Evolutionary conservation across 2,888 invertebrate genomes (phyloP), one percentile per base, ranked within the genome.

Genomic region (Lysandra bellargus): DNA sequence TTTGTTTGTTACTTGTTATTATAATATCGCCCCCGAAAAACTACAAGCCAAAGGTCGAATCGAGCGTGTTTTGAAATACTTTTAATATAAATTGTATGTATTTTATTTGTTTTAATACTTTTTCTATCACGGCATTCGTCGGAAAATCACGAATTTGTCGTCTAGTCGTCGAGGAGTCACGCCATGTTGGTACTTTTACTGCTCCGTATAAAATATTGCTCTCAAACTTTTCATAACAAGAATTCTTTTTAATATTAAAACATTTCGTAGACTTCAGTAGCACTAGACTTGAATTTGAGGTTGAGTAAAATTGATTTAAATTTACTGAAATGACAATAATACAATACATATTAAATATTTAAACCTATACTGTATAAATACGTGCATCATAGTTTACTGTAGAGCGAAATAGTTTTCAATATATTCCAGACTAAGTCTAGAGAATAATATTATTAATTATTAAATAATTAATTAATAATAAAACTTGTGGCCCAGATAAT

Each of bases 31-130:
- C 33, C 12, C 69, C 14, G 3, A 9, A 69, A 14, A 69, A 12
- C 14, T 14, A 14, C 14, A 1, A 69, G 33, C 14, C 33, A 33
- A 69, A 69, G 69, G 69, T 17, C 69, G 5, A 69, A 33, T 69
- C 14, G 4, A 69, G 69, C 69, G 33, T 69, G 69, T 69, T 69
- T 69, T 17, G 14, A 69, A 37, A 1, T 37, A 69, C 69, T 9
- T 64, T 64, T 69, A 69, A 5, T 69, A 37, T 37, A 37, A 69
- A 69, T 69, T 69, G 17, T 64, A 30, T 12, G 12, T 69, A 37
- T 69, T 33, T 80, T 82, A 82, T 82, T 78, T 78, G 44, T 23
- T 64, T 78, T 44, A n/a, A 23, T 78, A 60, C 33, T 17, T 78
- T 37, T 37, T 37, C 33, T 30, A 69, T 69, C 69, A 69, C 69